Conservation (phyloP, 1,140 invertebrate genomes). For the Magallana ariakensis region DNA sequence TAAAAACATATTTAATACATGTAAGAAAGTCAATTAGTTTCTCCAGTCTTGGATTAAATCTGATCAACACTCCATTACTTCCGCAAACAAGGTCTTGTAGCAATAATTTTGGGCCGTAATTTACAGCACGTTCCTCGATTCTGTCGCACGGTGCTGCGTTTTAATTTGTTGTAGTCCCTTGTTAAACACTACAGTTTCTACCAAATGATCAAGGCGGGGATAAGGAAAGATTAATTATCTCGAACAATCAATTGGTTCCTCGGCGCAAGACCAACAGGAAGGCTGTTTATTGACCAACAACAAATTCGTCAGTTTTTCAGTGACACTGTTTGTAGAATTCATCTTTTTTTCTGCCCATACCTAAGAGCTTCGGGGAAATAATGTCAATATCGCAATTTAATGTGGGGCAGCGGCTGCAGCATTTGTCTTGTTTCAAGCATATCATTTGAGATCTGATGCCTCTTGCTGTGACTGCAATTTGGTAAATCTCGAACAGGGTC, state of each 20-base stretch:
- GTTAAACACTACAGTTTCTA: neutral
- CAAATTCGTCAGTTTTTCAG: neutral
- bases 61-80: slow-evolving; percentile 3
- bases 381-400: too few species aligned
- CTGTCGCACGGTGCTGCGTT: neutral
- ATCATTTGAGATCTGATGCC: too few species aligned
- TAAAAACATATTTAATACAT: too few species aligned
- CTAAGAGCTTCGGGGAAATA: too few species aligned
- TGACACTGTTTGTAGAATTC: neutral
- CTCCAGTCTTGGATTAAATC: slow-evolving; percentile 24
- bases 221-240: neutral
- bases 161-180: neutral
- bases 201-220: neutral
- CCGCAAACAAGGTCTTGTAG: slow-evolving; percentile 25
- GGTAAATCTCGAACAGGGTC: too few species aligned
- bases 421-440: too few species aligned
- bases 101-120: slow-evolving; percentile 7
- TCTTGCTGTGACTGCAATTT: too few species aligned
- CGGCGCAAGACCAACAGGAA: neutral
- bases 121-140: neutral
- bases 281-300: slow-evolving; percentile 1
- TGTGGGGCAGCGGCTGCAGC: too few species aligned
- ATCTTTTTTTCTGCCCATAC: neutral
- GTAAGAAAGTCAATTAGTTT: neutral
- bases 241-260: neutral